Evolutionary conservation across 2,888 invertebrate genomes (phyloP), one percentile per base, ranked within the genome.

Genomic region (Pseudococcus jackbeardsleyi): DNA sequence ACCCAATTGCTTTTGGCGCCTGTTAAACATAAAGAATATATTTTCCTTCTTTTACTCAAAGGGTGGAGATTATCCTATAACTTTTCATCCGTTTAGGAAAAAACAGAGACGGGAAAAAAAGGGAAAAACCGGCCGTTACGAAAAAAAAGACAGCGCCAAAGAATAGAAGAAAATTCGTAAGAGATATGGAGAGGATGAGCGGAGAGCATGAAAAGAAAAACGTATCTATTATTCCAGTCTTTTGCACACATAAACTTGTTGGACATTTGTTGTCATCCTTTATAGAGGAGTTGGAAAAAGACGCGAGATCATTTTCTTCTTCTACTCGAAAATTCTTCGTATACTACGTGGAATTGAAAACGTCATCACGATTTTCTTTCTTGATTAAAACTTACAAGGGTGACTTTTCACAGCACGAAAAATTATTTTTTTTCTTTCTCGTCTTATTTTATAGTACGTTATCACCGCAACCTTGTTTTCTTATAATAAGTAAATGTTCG

Each of bases 1-100:
- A 88, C 88, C 88, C 88, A 88, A 88, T 88, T 88, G 88, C 88
- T 88, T 88, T 88, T 88, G 88, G 88, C 88, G 88, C 88, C 88
- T 88, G 88, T 88, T 88, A 88, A 88, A 88, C 88, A 88, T 88
- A 88, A 88, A 88, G 82, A 88, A 88, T 88, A 88, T 88, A 88
- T 88, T 88, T 77, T 72, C 79, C 54, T 88, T 88, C 88, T 88
- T 88, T 85, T 79, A 79, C 88, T 88, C 82, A 88, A 88, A 88
- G 82, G 88, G 88, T 88, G 88, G 88, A 88, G 88, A 88, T 88
- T 88, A 88, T 88, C 88, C 88, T 88, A 88, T 88, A 88, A 88
- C 88, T 88, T 88, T 88, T 87, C 88, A 88, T 88, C 88, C 88
- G 88, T 88, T 88, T 88, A 88, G 79, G 82, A 88, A 54, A 59